A percentile compares a stretch with the other conserved stretches of the same genome.
phyloP scores from a whole-genome alignment of 1,140 invertebrate genomes.

The Acromyrmex charruanus region DNA sequence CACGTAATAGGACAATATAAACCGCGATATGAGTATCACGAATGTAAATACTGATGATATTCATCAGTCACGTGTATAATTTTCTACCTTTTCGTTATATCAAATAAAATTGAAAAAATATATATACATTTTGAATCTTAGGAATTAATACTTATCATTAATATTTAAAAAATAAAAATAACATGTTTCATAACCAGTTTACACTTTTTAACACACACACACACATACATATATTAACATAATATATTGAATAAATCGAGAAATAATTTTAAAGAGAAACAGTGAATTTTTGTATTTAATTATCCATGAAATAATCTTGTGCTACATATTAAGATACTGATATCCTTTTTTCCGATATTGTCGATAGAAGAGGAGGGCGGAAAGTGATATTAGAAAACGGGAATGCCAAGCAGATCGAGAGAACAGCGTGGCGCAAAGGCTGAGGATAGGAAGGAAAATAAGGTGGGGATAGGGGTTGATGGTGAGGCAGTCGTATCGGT shows the following conservation, averaged over 20 bases:
- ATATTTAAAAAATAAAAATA: background rate
- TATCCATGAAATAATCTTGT: background rate
- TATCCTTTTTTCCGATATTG: background rate
- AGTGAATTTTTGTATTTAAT: background rate
- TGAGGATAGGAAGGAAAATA: constrained; percentile 58
- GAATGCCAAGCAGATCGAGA: constrained; percentile 59
- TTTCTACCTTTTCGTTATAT: background rate
- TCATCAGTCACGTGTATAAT: background rate
- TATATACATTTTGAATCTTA: background rate
- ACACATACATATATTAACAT: background rate
- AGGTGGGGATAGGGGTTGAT: constrained; percentile 66
- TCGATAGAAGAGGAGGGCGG: constrained; percentile 7
- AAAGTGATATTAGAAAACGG: constrained; percentile 50
- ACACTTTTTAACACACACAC: background rate
- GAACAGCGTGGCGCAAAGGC: constrained; percentile 64
- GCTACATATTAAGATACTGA: background rate
- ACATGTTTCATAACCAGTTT: background rate
- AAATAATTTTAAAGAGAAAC: background rate
- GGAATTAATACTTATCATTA: background rate
- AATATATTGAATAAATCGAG: background rate
- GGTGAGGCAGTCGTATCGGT: constrained; percentile 84
- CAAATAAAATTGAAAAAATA: background rate
- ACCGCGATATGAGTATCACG: background rate
- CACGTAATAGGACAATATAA: background rate
- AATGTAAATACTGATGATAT: background rate